Evolutionary conservation across 2,888 invertebrate genomes (phyloP), one percentile per base, ranked within the genome.

Genomic region (Perithous albicinctus): DNA sequence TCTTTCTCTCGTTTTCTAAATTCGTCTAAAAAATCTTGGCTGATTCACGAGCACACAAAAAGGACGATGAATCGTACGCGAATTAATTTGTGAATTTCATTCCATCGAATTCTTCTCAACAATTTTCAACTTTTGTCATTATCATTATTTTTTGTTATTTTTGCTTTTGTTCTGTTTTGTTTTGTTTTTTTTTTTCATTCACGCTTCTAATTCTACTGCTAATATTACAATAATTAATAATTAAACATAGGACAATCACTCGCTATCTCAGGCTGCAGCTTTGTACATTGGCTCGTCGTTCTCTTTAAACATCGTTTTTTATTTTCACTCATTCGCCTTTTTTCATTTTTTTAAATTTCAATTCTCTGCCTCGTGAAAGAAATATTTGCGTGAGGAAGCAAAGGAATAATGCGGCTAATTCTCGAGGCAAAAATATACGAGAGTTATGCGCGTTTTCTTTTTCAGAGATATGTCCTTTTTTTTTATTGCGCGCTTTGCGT

Each of bases 201-300:
- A 4, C 48, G 20, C 29, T 29, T 20, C 46, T 15, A 32, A 32
- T 18, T 32, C 26, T 32, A 48, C 15, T 32, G 32, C 35, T 43
- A 41, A 26, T 63, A n/a, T 77, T 59, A 66, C 59, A 43, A 32
- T 78, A 48, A 23, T 64, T 43, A 35, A 66, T 67, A 32, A 75
- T 43, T 41, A 59, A 74, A 38, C 59, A 18, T 74, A 79, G 51
- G 61, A 69, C 79, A 79, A 73, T 74, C 74, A 74, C 32, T 79
- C 74, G 41, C 79, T 79, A 79, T 74, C 79, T 79, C 74, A 79
- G 79, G 74, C 67, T 74, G 79, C 54, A 79, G 79, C 79, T 79
- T 79, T 79, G 79, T 79, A 74, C 67, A 63, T 79, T 79, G 79
- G 79, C 79, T 79, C 67, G 41, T 74, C 74, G 46, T 43, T 54